Conservation (phyloP, 1,140 invertebrate genomes). For the Fopius arisanus region DNA sequence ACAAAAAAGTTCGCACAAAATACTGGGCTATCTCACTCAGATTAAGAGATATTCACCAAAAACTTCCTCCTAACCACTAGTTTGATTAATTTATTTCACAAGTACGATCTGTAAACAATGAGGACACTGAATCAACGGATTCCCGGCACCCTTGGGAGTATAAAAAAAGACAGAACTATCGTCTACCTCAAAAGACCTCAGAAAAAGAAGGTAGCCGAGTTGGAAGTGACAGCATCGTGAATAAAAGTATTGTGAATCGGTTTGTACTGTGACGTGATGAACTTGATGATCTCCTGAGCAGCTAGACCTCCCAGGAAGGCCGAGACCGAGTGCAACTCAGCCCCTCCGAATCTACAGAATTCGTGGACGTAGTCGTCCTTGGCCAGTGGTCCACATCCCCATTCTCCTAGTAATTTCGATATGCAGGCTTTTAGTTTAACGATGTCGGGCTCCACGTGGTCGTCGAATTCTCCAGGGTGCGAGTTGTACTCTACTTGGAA, state of each 20-base stretch:
- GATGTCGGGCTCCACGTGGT: conserved; percentile 90
- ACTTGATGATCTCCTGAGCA: conserved; percentile 96
- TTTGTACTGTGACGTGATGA: conserved; percentile 96
- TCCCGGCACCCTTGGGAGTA: too few species aligned
- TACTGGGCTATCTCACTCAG: too few species aligned
- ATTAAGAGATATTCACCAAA: too few species aligned
- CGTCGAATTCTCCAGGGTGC: conserved; percentile 88
- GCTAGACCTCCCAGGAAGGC: conserved; percentile 91
- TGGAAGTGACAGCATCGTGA: conserved; percentile 92
- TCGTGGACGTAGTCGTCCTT: conserved; percentile 97
- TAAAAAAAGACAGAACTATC: too few species aligned
- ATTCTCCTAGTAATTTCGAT: conserved; percentile 83
- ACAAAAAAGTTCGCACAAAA: too few species aligned
- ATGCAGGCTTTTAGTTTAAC: conserved; percentile 83
- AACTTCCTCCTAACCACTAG: too few species aligned
- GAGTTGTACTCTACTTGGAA: conserved; percentile 89
- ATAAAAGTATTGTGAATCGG: conserved; percentile 96
- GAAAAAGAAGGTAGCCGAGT: conserved; percentile 79
- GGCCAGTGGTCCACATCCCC: conserved; percentile 78
- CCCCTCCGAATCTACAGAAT: conserved; percentile 91
- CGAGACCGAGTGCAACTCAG: conserved; percentile 95
- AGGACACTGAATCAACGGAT: too few species aligned
- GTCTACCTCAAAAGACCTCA: conserved; percentile 45
- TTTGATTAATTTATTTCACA: too few species aligned
- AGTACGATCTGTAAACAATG: too few species aligned